Percentiles rank a stretch among this genome's conserved stretches.
phyloP scores from a whole-genome alignment of 2,797 vertebrate genomes.

The Phrynocephalus forsythii region DNA sequence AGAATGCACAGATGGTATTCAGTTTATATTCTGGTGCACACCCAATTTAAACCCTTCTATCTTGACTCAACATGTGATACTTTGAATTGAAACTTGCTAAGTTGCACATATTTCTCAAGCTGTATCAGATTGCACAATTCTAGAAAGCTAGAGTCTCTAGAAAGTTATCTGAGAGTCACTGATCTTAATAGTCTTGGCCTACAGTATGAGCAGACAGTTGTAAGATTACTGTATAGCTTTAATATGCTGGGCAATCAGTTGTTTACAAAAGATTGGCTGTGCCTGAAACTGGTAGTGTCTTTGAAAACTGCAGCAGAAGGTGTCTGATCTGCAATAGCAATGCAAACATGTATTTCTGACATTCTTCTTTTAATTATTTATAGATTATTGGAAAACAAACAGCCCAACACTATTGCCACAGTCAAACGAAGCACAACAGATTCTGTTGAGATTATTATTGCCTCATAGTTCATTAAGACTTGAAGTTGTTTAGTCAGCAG shows the following conservation, averaged over 20 bases:
- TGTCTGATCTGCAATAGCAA: background rate
- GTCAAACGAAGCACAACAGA: constrained; percentile 25
- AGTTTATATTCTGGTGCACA: background rate
- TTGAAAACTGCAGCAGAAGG: constrained; percentile 21
- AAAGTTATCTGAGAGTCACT: background rate
- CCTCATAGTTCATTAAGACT: background rate
- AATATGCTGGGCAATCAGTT: background rate
- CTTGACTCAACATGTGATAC: background rate
- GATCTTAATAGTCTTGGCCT: background rate
- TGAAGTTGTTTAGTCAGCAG: background rate
- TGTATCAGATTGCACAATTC: background rate
- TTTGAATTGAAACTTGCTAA: background rate
- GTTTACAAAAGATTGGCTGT: background rate
- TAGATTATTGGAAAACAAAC: constrained; percentile 47
- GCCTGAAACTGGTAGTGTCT: background rate
- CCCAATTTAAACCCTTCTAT: background rate
- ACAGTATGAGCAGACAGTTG: background rate
- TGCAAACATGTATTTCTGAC: constrained; percentile 54
- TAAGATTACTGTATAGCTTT: background rate
- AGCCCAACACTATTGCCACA: constrained; percentile 31
- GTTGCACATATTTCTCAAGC: background rate
- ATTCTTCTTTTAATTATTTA: constrained; percentile 57
- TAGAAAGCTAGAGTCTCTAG: background rate
- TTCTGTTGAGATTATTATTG: background rate
- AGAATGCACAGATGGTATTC: background rate